Conservation (phyloP, 2,888 invertebrate genomes). For the Belgica antarctica region DNA sequence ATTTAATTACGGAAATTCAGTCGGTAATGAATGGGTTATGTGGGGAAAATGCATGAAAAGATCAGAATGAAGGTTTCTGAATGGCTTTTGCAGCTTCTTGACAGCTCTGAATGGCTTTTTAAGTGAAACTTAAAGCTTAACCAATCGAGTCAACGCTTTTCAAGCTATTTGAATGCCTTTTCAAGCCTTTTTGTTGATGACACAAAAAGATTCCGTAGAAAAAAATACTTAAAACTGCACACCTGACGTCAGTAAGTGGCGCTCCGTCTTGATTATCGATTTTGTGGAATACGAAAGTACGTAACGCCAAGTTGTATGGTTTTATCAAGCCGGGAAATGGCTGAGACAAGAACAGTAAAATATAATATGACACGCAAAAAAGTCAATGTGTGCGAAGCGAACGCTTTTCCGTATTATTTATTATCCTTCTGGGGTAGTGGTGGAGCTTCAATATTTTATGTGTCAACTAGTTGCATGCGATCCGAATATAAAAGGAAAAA, state of each 20-base stretch:
- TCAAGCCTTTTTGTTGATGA: too few relatives aligned
- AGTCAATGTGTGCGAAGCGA: slow-evolving; percentile 15
- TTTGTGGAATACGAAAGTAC: not conserved
- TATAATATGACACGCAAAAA: slow-evolving; percentile 31
- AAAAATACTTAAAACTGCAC: too few relatives aligned
- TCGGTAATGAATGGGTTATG: too few relatives aligned
- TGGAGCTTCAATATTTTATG: slow-evolving; percentile 41
- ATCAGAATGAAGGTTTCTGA: not conserved
- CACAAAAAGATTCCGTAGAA: too few relatives aligned
- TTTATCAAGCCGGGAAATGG: too few relatives aligned
- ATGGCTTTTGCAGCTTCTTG: slow-evolving; percentile 15
- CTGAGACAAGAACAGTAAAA: not conserved
- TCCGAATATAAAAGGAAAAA: slow-evolving; percentile 34
- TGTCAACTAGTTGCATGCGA: slow-evolving; percentile 43
- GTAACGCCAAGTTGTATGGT: not conserved
- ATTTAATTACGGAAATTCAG: slow-evolving; percentile 11
- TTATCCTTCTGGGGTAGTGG: slow-evolving; percentile 26
- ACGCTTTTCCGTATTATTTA: slow-evolving; percentile 24
- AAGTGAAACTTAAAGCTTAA: too few relatives aligned
- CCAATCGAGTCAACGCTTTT: too few relatives aligned
- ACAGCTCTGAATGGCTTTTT: too few relatives aligned
- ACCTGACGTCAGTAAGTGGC: not conserved
- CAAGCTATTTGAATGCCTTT: too few relatives aligned
- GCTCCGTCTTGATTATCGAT: not conserved
- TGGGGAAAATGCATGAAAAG: too few relatives aligned